Conservation (phyloP, 2,888 invertebrate genomes). For the Ophion ventricosus region DNA sequence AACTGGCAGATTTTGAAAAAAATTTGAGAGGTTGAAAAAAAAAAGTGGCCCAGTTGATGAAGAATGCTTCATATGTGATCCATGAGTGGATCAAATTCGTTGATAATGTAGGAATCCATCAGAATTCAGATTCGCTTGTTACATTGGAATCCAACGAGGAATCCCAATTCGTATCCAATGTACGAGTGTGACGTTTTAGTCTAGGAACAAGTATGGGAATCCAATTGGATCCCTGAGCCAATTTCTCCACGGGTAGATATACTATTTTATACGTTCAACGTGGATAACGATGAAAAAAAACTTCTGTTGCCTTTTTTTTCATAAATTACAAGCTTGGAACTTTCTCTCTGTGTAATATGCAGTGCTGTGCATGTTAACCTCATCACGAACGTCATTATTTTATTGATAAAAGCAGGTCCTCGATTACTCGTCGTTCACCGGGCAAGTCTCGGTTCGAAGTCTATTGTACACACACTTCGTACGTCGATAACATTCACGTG, state of each 20-base stretch:
- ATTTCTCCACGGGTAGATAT: neutral
- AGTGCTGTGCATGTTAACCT: neutral
- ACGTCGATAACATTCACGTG: constrained; percentile 33
- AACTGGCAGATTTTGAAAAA: too few relatives aligned
- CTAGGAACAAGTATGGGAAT: too few relatives aligned
- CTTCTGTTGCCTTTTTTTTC: neutral
- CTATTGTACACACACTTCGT: constrained; percentile 16
- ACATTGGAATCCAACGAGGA: too few relatives aligned
- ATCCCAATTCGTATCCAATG: too few relatives aligned
- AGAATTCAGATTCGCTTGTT: too few relatives aligned
- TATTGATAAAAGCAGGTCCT: constrained; percentile 26
- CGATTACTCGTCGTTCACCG: constrained; percentile 53
- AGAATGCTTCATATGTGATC: too few relatives aligned
- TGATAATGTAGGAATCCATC: too few relatives aligned
- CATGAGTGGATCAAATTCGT: too few relatives aligned
- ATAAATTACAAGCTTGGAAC: constrained; percentile 14
- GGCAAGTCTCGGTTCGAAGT: constrained; percentile 18
- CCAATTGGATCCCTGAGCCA: too few relatives aligned
- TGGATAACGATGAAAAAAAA: neutral
- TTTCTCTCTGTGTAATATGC: neutral
- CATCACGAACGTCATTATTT: constrained; percentile 47
- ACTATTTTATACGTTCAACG: neutral
- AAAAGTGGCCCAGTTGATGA: too few relatives aligned
- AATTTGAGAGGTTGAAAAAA: too few relatives aligned
- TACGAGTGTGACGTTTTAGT: too few relatives aligned